A percentile compares a stretch with the other conserved stretches of the same genome.
Conservation (phyloP, 2,797 vertebrate species). For the Macrochelys suwanniensis region DNA sequence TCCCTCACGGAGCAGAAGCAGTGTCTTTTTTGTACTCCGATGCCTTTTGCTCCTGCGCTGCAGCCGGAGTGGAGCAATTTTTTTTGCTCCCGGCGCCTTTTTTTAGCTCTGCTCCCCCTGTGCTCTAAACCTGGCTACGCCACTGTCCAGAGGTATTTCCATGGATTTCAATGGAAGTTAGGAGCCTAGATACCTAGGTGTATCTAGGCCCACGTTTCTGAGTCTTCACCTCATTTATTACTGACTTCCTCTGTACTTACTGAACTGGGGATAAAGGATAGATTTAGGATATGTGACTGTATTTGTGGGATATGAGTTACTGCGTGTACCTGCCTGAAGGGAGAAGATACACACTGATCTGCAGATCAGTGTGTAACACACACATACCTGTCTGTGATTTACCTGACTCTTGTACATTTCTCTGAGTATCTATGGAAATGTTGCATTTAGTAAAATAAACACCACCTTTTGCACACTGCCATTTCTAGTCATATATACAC, state of each 20-base stretch:
- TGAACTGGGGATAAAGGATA: not conserved
- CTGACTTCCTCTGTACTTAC: not conserved
- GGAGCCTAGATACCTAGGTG: not conserved
- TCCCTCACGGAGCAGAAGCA: too few relatives aligned
- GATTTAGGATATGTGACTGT: not conserved
- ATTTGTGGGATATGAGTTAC: accelerated
- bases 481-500: not conserved
- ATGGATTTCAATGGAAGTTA: not conserved
- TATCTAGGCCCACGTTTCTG: not conserved
- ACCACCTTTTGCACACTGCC: not conserved
- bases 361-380: accelerated
- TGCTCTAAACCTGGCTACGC: too few relatives aligned
- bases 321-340: not conserved
- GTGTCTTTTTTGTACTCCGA: too few relatives aligned
- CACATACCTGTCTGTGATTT: accelerated
- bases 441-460: not conserved
- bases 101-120: too few relatives aligned
- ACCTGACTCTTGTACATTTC: too few relatives aligned
- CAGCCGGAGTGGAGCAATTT: too few relatives aligned
- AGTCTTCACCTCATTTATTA: not conserved
- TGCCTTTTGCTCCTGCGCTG: too few relatives aligned
- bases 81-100: too few relatives aligned
- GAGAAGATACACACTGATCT: not conserved
- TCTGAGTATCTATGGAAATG: not conserved
- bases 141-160: not conserved